phyloP scores from a whole-genome alignment of 2,797 vertebrate species.

The Microcaecilia unicolor region DNA sequence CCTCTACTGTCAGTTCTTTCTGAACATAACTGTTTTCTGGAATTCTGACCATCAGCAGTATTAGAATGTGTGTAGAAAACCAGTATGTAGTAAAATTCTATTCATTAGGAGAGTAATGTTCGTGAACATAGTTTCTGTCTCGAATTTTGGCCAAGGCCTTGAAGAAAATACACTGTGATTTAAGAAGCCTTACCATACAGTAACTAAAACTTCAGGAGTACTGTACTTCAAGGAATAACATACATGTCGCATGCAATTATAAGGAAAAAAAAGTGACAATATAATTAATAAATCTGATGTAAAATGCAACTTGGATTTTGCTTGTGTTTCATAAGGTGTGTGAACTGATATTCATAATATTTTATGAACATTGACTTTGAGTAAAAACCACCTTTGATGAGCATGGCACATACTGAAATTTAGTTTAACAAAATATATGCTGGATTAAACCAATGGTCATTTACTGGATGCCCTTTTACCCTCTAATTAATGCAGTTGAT shows the following conservation, averaged over 20 bases:
- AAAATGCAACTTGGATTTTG: conserved; percentile 29
- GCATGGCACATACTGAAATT: too few species aligned
- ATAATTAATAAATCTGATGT: conserved; percentile 70
- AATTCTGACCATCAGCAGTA: conserved; percentile 66
- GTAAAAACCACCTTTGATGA: too few species aligned
- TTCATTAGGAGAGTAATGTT: conserved; percentile 61
- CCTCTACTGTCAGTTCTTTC: conserved; percentile 40
- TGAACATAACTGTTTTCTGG: conserved; percentile 66
- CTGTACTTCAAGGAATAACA: conserved; percentile 60
- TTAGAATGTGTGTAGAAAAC: conserved; percentile 74
- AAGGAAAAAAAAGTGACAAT: conserved; percentile 73
- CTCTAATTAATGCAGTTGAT: conserved; percentile 1
- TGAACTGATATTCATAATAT: too few species aligned
- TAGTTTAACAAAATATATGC: too few species aligned
- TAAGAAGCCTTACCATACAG: conserved; percentile 71
- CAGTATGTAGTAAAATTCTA: conserved; percentile 56
- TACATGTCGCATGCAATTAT: conserved; percentile 90
- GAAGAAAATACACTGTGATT: conserved; percentile 82
- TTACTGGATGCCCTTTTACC: conserved; percentile 40
- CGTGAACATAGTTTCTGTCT: conserved; percentile 52
- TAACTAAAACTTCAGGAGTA: conserved; percentile 61
- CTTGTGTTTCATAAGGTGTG: conserved; percentile 21
- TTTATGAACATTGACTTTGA: too few species aligned
- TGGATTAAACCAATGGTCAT: too few species aligned
- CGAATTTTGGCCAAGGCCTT: conserved; percentile 58